These are phyloP conservation scores for Melieria omissa DNA, from an alignment of 2,888 invertebrate genomes.

Conservation along the genomic window DNA sequence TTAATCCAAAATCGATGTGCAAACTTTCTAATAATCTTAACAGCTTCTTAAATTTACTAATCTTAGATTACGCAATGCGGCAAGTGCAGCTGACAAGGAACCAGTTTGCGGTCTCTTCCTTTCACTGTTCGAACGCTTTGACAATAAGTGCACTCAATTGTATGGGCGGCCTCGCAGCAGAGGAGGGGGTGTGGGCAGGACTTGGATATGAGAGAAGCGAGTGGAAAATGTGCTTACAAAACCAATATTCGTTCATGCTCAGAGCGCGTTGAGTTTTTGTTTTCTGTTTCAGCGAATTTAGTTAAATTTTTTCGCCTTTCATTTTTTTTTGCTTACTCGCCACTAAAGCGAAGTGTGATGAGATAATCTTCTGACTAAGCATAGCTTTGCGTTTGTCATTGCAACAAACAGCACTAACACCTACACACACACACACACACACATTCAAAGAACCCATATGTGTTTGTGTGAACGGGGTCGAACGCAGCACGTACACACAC, in stretches of 20 bases:
- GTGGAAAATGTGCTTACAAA: too few relatives aligned
- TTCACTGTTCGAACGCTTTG: too few relatives aligned
- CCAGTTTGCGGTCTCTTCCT: too few relatives aligned
- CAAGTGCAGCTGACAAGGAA: too few relatives aligned
- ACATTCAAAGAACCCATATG: background rate
- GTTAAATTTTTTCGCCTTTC: background rate
- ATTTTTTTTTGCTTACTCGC: background rate
- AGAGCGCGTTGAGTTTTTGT: background rate
- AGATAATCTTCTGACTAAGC: conserved; percentile 20
- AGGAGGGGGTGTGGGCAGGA: too few relatives aligned
- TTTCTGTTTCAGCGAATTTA: background rate
- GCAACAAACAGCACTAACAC: background rate
- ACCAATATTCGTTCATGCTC: background rate
- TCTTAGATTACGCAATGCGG: too few relatives aligned
- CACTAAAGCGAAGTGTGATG: conserved; percentile 27
- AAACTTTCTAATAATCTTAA: too few relatives aligned
- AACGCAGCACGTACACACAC: background rate
- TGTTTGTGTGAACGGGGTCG: background rate
- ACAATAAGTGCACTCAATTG: too few relatives aligned
- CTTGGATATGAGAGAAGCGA: too few relatives aligned
- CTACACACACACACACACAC: background rate
- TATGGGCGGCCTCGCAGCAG: too few relatives aligned
- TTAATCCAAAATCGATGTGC: too few relatives aligned
- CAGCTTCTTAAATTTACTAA: too few relatives aligned
- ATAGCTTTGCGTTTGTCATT: conserved; percentile 19